Base-by-base conservation (phyloP, 2,797 vertebrate species). In the Malurus splendens region DNA sequence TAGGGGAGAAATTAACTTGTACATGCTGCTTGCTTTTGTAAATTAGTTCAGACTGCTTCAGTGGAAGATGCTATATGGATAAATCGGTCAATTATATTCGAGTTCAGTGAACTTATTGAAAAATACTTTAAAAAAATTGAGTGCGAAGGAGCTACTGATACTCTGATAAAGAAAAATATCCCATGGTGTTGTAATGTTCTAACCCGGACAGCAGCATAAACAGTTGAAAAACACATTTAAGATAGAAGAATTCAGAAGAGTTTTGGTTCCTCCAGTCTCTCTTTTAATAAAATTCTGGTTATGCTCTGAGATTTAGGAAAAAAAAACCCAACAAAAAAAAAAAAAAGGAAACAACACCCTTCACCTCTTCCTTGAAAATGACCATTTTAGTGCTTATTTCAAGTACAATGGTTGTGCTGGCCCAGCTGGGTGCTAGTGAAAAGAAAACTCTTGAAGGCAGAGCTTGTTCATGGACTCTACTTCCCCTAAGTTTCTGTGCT, bases 341-440 rank as follows among this genome's bases (percentile, higher is more conserved):
- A 13, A 39, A 36, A 38, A 9, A 32, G 1, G 18, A 11, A 42
- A 6, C 13, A 18, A 1, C 4, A 17, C 5, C 9, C 55, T 41
- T 5, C 1, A 3, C 12, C 11, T 5, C 11, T 7, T 33, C 10
- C 27, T 20, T 4, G 3, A 44, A 76, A 59, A 68, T 25, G 12
- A 48, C 13, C 9, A 30, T 8, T 74, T 83, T 52, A 33, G 14
- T 39, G 18, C 14, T 18, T 15, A 1, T 82, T 82, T 79, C 23
- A 80, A 33, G 24, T 78, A 2, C 3, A 36, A 0, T 0, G 1
- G 7, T 25, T 61, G 5, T 70, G 18, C 18, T 57, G 22, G 30
- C 36, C 25, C 55, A 5, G 9, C 23, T 44, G 16, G 30, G 4
- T 18, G 18, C 39, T 57, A 25, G 7, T 47, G 44, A n/a, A 50